phyloP scores from a whole-genome alignment of 2,888 invertebrate genomes.

The Zygothrica quintamaculata region DNA sequence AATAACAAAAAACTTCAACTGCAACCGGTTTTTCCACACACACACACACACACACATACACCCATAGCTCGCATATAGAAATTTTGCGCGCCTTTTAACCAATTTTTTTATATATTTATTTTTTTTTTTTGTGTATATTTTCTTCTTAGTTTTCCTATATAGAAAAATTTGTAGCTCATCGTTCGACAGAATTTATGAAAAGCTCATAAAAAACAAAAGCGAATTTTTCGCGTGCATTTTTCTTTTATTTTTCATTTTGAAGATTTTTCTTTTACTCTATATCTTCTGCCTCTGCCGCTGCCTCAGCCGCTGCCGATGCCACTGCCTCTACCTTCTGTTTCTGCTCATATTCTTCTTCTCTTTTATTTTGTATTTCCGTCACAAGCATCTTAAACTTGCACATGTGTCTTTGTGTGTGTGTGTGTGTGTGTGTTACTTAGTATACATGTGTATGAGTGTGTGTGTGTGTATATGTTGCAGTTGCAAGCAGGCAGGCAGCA shows the following conservation, averaged over 20 bases:
- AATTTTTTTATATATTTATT: slow-evolving; percentile 76
- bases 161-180: slow-evolving; percentile 10
- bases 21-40: slow-evolving; percentile 71
- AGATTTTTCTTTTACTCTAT: slow-evolving; percentile 11
- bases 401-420: slow-evolving; percentile 23
- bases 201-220: slow-evolving; percentile 76
- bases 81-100: slow-evolving; percentile 77
- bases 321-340: too few species aligned
- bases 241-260: not conserved
- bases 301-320: too few species aligned
- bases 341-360: slow-evolving; percentile 4
- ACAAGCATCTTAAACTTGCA: slow-evolving; percentile 20
- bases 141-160: slow-evolving; percentile 4
- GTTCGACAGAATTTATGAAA: slow-evolving; percentile 59
- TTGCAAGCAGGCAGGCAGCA: slow-evolving; percentile 62
- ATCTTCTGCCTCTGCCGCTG: too few species aligned
- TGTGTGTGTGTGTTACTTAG: slow-evolving; percentile 17
- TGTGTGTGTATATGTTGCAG: slow-evolving; percentile 48
- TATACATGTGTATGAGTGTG: slow-evolving; percentile 16
- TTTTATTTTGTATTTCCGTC: slow-evolving; percentile 14
- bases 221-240: slow-evolving; percentile 53
- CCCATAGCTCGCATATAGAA: slow-evolving; percentile 26
- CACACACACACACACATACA: slow-evolving; percentile 7
- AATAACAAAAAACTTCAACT: slow-evolving; percentile 54
- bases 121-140: too few species aligned